phyloP scores from a whole-genome alignment of 2,113 vertebrate genomes.

The Dipodomys merriami region DNA sequence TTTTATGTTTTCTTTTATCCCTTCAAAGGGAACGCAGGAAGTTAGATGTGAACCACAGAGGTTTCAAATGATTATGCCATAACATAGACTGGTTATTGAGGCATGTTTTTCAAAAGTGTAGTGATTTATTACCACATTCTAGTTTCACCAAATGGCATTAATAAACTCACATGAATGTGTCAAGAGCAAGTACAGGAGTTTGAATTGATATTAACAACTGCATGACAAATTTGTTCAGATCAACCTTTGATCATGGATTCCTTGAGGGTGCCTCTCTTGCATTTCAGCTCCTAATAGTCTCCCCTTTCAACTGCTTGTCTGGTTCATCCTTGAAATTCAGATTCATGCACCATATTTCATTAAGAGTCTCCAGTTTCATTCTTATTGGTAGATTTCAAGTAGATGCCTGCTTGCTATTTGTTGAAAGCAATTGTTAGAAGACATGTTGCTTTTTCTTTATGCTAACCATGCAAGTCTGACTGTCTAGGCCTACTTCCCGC shows the following conservation, averaged over 20 bases:
- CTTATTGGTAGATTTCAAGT: background rate
- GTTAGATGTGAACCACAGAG: background rate
- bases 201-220: background rate
- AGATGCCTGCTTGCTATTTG: constrained; percentile 11
- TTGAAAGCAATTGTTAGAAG: constrained; percentile 24
- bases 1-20: constrained; percentile 20
- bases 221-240: background rate
- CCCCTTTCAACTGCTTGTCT: background rate
- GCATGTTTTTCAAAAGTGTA: background rate
- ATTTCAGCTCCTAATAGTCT: background rate
- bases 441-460: background rate
- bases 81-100: constrained; percentile 16
- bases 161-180: background rate
- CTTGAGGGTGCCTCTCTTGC: background rate
- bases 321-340: background rate
- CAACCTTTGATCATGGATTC: background rate
- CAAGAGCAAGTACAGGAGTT: background rate
- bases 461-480: background rate
- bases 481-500: background rate
- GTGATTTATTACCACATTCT: background rate
- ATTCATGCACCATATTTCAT: background rate
- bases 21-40: background rate
- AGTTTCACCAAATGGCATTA: background rate
- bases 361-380: background rate
- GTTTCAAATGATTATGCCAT: background rate